Evolutionary conservation across 2,113 vertebrate genomes (phyloP).

Genomic region (Synchiropus splendidus): DNA sequence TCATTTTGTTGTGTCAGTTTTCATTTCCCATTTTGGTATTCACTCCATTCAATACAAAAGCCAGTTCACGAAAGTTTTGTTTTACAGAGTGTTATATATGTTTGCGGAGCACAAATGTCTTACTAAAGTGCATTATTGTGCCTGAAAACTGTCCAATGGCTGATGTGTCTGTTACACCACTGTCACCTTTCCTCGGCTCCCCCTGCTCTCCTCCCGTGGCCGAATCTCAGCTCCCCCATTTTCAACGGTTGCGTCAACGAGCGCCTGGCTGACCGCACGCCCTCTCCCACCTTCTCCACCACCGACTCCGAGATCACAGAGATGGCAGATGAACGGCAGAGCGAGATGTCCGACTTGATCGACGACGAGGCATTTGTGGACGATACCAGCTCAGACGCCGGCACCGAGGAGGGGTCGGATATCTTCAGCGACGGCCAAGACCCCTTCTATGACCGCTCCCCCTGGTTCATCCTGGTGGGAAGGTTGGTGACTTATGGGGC

Average conservation of each 20-base stretch:
- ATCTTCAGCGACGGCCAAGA: conserved; percentile 97
- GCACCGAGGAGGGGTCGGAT: conserved; percentile 95
- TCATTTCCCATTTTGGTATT: conserved; percentile 13
- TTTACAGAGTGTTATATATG: too few relatives aligned
- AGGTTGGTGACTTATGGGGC: conserved; percentile 83
- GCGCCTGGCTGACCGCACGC: conserved; percentile 94
- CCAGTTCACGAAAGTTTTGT: too few relatives aligned
- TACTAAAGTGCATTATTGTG: background rate
- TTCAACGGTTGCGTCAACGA: conserved; percentile 98
- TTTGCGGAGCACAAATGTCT: background rate
- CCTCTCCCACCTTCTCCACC: conserved; percentile 97
- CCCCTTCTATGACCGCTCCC: conserved; percentile 99
- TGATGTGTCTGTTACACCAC: conserved; percentile 26
- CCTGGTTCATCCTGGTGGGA: conserved; percentile 99
- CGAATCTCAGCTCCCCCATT: conserved; percentile 83
- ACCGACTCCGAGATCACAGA: conserved; percentile 98
- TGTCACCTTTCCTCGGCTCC: conserved; percentile 30
- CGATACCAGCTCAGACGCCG: conserved; percentile 95
- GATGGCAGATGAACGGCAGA: conserved; percentile 94
- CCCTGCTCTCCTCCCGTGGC: conserved; percentile 14
- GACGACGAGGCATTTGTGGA: conserved; percentile 98
- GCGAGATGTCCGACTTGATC: conserved; percentile 94
- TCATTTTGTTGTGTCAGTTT: conserved; percentile 12
- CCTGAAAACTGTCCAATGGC: background rate
- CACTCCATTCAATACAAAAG: too few relatives aligned